Conservation (phyloP, 2,888 invertebrate genomes). For the Osmoderma eremita region DNA sequence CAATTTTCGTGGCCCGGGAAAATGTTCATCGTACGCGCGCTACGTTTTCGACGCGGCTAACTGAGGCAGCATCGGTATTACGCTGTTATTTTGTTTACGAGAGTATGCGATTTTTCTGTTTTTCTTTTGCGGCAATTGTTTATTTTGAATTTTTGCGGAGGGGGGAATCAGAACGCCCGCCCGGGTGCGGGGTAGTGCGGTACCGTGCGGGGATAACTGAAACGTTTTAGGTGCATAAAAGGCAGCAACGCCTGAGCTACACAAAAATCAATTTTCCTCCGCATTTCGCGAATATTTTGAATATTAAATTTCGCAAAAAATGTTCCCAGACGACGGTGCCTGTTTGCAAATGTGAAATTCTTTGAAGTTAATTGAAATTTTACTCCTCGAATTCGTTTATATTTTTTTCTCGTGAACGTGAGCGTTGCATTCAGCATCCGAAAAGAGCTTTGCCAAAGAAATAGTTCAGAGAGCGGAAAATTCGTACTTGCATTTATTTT, state of each 20-base stretch:
- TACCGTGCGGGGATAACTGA: not conserved
- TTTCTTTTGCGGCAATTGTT: conserved; percentile 23
- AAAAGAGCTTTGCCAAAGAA: no score
- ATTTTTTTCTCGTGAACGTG: no score
- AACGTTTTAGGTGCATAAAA: not conserved
- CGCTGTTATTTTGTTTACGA: conserved; percentile 33
- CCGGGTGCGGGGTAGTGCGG: not conserved
- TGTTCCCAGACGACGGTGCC: not conserved
- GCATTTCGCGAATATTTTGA: conserved; percentile 22
- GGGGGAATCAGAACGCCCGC: no score
- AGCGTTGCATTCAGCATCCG: no score
- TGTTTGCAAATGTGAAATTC: conserved; percentile 15
- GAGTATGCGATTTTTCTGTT: conserved; percentile 18
- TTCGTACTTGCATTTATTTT: no score
- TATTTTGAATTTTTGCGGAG: conserved; percentile 26
- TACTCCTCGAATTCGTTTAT: not conserved
- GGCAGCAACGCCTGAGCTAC: conserved; percentile 10
- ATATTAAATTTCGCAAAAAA: conserved; percentile 27
- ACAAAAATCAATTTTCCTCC: conserved; percentile 23
- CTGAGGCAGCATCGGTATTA: not conserved
- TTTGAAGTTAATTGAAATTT: conserved; percentile 27
- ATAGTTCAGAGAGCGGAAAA: no score
- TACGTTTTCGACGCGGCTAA: conserved; percentile 3
- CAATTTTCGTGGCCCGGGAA: conserved; percentile 24
- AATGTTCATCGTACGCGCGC: conserved; percentile 31